Conservation (phyloP, 2,888 invertebrate species). For the Luperina nickerlii region DNA sequence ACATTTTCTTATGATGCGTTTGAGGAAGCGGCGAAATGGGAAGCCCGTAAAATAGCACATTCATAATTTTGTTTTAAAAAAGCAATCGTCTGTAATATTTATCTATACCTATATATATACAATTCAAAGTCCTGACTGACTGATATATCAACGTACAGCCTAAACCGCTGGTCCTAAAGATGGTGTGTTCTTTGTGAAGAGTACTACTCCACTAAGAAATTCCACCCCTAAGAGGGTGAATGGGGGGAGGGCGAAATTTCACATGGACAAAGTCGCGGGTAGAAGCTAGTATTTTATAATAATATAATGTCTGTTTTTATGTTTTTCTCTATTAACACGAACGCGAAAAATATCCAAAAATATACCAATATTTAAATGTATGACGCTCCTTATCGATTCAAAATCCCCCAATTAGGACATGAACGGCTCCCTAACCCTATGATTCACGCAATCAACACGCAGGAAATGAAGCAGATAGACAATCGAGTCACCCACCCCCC, state of each 20-base stretch:
- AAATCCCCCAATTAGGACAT: slow-evolving; percentile 47
- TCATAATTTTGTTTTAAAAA: neutral
- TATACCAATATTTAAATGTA: slow-evolving; percentile 2
- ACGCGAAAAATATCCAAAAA: neutral
- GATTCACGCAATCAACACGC: slow-evolving; percentile 61
- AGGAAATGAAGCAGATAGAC: slow-evolving; percentile 69
- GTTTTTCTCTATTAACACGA: neutral
- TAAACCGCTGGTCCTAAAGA: too few relatives aligned
- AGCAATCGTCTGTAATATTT: neutral
- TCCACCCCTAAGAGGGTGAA: too few relatives aligned
- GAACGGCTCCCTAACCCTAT: slow-evolving; percentile 33
- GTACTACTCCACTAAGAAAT: too few relatives aligned
- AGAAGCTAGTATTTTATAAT: neutral
- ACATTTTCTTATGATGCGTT: neutral
- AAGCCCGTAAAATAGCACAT: neutral
- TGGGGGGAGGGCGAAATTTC: too few relatives aligned
- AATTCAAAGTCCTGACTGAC: too few relatives aligned
- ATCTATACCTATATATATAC: too few relatives aligned
- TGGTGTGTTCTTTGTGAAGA: too few relatives aligned
- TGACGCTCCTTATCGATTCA: slow-evolving; percentile 1
- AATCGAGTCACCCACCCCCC: slow-evolving; percentile 44
- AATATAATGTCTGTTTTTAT: neutral
- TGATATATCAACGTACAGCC: too few relatives aligned
- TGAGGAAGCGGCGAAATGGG: neutral
- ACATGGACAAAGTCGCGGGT: too few relatives aligned